Evolutionary conservation across 2,113 vertebrate genomes (phyloP).

Genomic region (Taxidea taxus): DNA sequence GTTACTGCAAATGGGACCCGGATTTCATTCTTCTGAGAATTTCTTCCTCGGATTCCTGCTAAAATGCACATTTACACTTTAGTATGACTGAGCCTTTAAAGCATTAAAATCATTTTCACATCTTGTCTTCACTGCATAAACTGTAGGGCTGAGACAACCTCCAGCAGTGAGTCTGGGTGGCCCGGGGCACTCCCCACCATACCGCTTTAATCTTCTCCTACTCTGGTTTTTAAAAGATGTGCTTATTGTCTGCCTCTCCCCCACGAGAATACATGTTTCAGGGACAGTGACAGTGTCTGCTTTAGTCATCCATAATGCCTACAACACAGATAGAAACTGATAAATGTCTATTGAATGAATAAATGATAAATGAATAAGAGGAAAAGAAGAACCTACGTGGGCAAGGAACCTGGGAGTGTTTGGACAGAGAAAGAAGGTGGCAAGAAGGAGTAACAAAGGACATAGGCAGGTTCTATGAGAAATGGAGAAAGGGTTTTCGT

Average conservation of each 20-base stretch:
- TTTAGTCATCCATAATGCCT: not conserved
- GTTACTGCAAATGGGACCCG: not conserved
- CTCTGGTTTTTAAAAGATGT: not conserved
- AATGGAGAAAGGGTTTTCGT: not conserved
- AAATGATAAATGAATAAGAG: not conserved
- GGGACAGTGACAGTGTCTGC: no score
- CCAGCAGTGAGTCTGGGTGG: not conserved
- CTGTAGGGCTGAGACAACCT: not conserved
- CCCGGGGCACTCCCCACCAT: not conserved
- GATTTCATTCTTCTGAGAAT: not conserved
- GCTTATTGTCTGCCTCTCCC: not conserved
- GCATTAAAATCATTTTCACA: not conserved
- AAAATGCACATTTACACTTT: not conserved
- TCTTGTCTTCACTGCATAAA: not conserved
- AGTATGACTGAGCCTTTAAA: not conserved
- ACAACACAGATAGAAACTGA: not conserved
- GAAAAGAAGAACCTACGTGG: not conserved
- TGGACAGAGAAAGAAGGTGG: not conserved
- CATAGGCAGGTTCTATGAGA: not conserved
- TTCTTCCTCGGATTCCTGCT: not conserved
- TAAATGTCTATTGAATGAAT: not conserved
- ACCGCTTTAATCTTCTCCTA: not conserved
- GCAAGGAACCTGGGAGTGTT: not conserved
- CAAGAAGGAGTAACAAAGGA: not conserved
- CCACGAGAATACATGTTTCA: not conserved